Percentiles rank a stretch among this genome's conserved stretches.
These are phyloP conservation scores for Leptopilina myrica DNA, from an alignment of 2,888 invertebrate species.

Conservation along the genomic window DNA sequence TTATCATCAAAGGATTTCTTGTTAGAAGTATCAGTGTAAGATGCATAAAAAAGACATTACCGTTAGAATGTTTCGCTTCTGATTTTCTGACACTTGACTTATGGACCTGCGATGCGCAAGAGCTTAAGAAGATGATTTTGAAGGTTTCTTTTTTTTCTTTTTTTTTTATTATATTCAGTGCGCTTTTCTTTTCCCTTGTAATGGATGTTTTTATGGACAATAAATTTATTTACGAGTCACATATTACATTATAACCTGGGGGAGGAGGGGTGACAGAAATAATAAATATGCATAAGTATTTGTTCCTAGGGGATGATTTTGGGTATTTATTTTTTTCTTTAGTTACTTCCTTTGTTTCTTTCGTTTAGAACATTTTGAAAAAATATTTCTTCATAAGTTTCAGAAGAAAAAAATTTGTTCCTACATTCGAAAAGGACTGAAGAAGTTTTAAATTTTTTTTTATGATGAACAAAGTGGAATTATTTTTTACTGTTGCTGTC, in stretches of 20 bases:
- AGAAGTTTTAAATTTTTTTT: no score
- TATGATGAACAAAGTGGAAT: no score
- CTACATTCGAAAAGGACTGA: no score
- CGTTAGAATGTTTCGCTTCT: slow-evolving; percentile 8
- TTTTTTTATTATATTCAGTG: background rate
- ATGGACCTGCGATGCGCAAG: slow-evolving; percentile 1
- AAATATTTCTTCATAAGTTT: no score
- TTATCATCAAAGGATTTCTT: slow-evolving; percentile 14
- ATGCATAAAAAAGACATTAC: slow-evolving; percentile 12
- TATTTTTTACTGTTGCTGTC: no score
- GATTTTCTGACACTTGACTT: slow-evolving; percentile 20
- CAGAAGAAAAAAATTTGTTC: no score
- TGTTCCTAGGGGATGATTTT: no score
- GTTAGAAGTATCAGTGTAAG: slow-evolving; percentile 1
- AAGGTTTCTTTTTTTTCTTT: background rate
- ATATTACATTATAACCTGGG: background rate
- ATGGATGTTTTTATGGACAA: slow-evolving; percentile 43
- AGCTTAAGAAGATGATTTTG: slow-evolving; percentile 7
- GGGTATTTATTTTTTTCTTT: no score
- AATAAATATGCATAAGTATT: background rate
- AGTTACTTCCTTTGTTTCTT: no score
- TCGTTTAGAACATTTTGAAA: no score
- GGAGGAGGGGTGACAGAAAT: background rate
- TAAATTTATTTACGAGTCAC: background rate
- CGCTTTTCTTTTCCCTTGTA: slow-evolving; percentile 44